These are phyloP conservation scores for Pocillopora grandis DNA, from an alignment of 92 coral and sea anemone genomes.

Conservation along the genomic window DNA sequence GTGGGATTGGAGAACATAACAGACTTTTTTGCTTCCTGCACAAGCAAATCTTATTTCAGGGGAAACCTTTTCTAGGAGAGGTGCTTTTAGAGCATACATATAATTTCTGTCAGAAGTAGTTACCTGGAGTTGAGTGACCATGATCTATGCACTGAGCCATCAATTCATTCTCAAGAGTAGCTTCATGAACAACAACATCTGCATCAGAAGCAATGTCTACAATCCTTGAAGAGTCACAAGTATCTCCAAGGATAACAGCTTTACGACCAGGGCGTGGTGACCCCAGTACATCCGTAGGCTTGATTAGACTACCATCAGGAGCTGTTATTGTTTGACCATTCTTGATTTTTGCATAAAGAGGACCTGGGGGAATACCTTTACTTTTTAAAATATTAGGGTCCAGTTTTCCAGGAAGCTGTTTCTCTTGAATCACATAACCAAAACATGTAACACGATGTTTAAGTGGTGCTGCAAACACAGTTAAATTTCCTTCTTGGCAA, in stretches of 20 bases:
- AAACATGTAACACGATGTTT: conserved; percentile 82
- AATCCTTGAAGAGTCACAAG: conserved; percentile 77
- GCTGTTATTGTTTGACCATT: conserved; percentile 72
- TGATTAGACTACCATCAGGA: conserved; percentile 75
- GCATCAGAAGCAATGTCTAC: conserved; percentile 60
- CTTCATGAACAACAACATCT: conserved; percentile 91
- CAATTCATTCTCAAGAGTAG: conserved; percentile 87
- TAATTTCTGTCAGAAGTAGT: neutral
- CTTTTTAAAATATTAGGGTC: conserved; percentile 75
- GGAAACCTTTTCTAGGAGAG: too few relatives aligned
- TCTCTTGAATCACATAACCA: conserved; percentile 88
- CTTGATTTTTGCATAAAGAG: conserved; percentile 87
- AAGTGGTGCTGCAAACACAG: conserved; percentile 83
- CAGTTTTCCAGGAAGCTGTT: conserved; percentile 78
- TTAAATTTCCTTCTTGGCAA: conserved; percentile 66
- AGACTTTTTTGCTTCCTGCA: too few relatives aligned
- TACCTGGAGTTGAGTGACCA: conserved; percentile 99
- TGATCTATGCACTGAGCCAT: conserved; percentile 79
- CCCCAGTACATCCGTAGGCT: conserved; percentile 78
- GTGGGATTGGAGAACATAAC: too few relatives aligned
- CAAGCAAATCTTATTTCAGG: too few relatives aligned
- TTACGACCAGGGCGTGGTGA: conserved; percentile 84
- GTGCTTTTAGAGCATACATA: too few relatives aligned
- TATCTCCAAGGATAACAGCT: conserved; percentile 90
- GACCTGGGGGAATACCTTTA: conserved; percentile 94